A percentile compares a stretch with the other conserved stretches of the same genome.
Evolutionary conservation across 2,113 vertebrate species (phyloP).

Genomic region (Heterotis niloticus): DNA sequence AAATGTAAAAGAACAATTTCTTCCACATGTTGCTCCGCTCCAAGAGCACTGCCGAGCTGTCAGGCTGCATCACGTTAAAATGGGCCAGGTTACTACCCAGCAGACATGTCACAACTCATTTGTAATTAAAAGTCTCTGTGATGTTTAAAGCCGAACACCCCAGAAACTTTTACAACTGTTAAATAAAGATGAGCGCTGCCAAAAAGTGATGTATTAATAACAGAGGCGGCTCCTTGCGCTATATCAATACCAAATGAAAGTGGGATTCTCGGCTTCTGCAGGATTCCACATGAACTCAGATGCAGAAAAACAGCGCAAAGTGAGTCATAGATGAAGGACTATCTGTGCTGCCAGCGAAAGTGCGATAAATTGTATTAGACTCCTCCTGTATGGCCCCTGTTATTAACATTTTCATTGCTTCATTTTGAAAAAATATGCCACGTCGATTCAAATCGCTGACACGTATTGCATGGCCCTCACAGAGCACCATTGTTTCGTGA

Average conservation of each 20-base stretch:
- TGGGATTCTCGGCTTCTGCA: constrained; percentile 39
- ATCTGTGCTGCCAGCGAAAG: not conserved
- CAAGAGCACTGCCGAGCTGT: constrained; percentile 81
- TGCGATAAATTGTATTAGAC: not conserved
- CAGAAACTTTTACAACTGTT: constrained; percentile 67
- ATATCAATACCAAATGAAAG: constrained; percentile 61
- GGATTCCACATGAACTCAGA: constrained; percentile 35
- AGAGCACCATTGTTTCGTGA: not conserved
- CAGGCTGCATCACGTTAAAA: constrained; percentile 77
- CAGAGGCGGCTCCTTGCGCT: constrained; percentile 52
- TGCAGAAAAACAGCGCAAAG: not conserved
- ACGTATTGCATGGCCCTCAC: too few species aligned
- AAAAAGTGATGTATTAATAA: constrained; percentile 58
- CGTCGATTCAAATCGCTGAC: too few species aligned
- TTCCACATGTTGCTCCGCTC: constrained; percentile 93
- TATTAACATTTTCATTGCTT: not conserved
- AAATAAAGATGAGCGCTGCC: constrained; percentile 70
- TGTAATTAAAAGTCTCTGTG: constrained; percentile 78
- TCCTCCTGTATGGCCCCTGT: not conserved
- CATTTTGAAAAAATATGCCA: not conserved
- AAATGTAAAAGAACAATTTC: constrained; percentile 99
- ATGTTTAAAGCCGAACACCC: constrained; percentile 83
- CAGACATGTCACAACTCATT: constrained; percentile 90
- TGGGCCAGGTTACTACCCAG: constrained; percentile 76
- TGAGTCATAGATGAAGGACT: not conserved